Conservation (phyloP, 2,888 invertebrate species). For the Kuschelorhynchus macadamiae region DNA sequence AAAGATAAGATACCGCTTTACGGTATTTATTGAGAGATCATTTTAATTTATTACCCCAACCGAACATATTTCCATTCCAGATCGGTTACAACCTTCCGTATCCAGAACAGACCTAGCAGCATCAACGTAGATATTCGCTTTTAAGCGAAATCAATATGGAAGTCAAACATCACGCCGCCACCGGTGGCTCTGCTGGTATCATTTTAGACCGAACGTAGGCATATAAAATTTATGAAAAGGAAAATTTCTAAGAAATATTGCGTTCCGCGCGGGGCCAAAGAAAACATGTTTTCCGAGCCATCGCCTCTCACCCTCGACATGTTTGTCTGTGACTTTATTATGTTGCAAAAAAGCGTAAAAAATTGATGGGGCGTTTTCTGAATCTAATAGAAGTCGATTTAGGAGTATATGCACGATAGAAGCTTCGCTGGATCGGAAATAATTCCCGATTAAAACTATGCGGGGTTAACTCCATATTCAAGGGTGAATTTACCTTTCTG, state of each 20-base stretch:
- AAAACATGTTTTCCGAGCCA: slow-evolving; percentile 49
- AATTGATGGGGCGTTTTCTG: slow-evolving; percentile 28
- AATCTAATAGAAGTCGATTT: slow-evolving; percentile 23
- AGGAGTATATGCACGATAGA: no score
- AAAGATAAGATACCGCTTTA: slow-evolving; percentile 19
- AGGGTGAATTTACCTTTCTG: no score
- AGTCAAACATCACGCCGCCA: slow-evolving; percentile 38
- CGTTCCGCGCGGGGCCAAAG: slow-evolving; percentile 33
- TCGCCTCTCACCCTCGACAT: slow-evolving; percentile 40
- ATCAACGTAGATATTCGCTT: slow-evolving; percentile 46
- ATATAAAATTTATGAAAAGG: slow-evolving; percentile 57
- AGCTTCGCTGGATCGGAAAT: no score
- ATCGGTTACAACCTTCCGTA: slow-evolving; percentile 25
- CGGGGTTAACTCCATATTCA: no score
- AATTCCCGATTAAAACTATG: no score
- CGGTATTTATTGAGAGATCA: slow-evolving; percentile 12
- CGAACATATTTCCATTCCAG: slow-evolving; percentile 32
- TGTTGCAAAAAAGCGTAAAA: slow-evolving; percentile 33
- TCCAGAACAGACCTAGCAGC: slow-evolving; percentile 31
- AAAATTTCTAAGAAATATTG: slow-evolving; percentile 51
- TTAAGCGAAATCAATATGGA: slow-evolving; percentile 50
- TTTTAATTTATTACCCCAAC: slow-evolving; percentile 21
- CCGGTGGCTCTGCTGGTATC: slow-evolving; percentile 36
- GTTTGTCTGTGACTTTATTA: slow-evolving; percentile 47
- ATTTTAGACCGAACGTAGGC: slow-evolving; percentile 43